Evolutionary conservation across 1,140 invertebrate species (phyloP).

Genomic region (Cephus cinctus): DNA sequence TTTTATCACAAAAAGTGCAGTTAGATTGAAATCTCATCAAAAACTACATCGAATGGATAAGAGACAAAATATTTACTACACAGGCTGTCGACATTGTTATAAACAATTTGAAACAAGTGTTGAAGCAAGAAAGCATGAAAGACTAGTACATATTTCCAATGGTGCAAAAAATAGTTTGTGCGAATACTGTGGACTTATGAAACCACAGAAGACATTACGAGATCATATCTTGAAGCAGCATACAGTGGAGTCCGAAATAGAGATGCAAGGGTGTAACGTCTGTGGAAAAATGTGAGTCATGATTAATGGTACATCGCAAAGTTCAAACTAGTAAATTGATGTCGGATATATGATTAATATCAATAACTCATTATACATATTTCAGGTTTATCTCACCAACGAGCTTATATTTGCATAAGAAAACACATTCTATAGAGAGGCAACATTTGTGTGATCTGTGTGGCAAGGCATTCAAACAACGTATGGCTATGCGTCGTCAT

Average conservation of each 20-base stretch:
- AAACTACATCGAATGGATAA: neutral
- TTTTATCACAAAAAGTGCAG: neutral
- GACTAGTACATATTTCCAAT: neutral
- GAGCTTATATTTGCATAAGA: neutral
- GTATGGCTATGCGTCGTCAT: constrained; percentile 1
- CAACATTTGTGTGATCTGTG: neutral
- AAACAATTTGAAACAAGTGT: neutral
- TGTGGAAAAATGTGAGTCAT: neutral
- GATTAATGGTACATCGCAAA: neutral
- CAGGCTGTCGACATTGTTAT: neutral
- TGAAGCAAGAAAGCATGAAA: neutral
- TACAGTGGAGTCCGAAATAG: neutral
- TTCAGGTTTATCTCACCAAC: constrained; percentile 1
- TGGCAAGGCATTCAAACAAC: constrained; percentile 1
- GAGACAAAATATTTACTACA: neutral
- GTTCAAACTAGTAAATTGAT: neutral
- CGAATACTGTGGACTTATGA: neutral
- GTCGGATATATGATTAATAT: no score
- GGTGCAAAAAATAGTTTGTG: neutral
- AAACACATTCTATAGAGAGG: neutral
- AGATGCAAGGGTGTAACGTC: neutral
- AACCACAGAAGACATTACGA: neutral
- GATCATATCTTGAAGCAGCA: constrained; percentile 1
- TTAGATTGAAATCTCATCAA: neutral
- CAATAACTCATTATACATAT: neutral